phyloP scores from a whole-genome alignment of 1,140 invertebrate species.

The Drosophila nigrodunni region DNA sequence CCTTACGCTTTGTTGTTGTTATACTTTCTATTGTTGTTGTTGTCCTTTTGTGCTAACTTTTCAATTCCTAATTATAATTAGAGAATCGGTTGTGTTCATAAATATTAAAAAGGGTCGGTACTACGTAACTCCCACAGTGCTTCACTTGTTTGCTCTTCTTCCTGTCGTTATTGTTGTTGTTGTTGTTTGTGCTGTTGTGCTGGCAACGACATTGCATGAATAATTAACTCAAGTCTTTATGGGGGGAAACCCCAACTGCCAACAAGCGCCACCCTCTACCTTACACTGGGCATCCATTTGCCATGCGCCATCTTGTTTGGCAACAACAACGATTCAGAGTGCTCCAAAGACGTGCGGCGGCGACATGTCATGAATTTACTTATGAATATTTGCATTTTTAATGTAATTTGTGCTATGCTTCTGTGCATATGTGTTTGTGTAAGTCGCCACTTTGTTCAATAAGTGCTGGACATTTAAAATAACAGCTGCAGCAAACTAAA shows the following conservation, averaged over 20 bases:
- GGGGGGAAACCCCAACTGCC: not conserved
- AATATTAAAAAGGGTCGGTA: slow-evolving; percentile 78
- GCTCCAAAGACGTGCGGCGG: slow-evolving; percentile 36
- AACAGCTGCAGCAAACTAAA: not conserved
- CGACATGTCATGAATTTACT: slow-evolving; percentile 80
- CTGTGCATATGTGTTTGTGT: not conserved
- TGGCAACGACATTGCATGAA: slow-evolving; percentile 80
- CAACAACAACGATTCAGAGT: slow-evolving; percentile 48
- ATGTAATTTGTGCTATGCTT: slow-evolving; percentile 74
- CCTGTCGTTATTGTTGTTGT: slow-evolving; percentile 23
- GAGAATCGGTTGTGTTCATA: slow-evolving; percentile 83
- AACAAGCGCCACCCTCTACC: not conserved
- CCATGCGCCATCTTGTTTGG: slow-evolving; percentile 78
- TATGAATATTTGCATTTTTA: slow-evolving; percentile 81
- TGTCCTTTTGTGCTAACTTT: slow-evolving; percentile 77
- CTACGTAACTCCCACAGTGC: slow-evolving; percentile 33
- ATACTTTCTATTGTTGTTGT: slow-evolving; percentile 42
- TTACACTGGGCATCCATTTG: slow-evolving; percentile 53
- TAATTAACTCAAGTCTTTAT: slow-evolving; percentile 79
- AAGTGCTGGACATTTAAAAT: not conserved
- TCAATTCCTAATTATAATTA: slow-evolving; percentile 84
- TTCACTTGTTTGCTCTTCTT: slow-evolving; percentile 33
- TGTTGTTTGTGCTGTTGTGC: slow-evolving; percentile 35
- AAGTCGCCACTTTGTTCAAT: slow-evolving; percentile 5
- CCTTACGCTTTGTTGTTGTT: slow-evolving; percentile 56